Evolutionary conservation across 2,797 vertebrate species (phyloP).

Genomic region (Lagodon rhomboides): DNA sequence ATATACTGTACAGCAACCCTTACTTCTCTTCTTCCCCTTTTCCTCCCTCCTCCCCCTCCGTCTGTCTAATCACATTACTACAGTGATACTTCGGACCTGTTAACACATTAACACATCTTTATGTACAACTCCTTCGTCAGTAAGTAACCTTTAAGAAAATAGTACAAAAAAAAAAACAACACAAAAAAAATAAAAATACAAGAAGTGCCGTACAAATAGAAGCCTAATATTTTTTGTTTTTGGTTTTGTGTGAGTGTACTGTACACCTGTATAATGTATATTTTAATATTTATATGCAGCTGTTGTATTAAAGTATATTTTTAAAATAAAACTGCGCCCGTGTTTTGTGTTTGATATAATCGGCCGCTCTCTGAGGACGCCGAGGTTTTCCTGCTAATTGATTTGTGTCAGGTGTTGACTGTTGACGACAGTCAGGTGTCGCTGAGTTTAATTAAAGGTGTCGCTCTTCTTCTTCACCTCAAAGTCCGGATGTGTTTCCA

Average conservation of each 20-base stretch:
- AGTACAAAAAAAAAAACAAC: constrained; percentile 45
- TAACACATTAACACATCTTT: constrained; percentile 75
- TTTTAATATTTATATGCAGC: constrained; percentile 89
- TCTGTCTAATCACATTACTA: constrained; percentile 63
- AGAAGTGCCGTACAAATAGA: constrained; percentile 87
- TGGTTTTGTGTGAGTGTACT: constrained; percentile 83
- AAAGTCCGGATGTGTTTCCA: constrained; percentile 1
- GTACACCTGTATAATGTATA: constrained; percentile 87
- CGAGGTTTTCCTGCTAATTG: too few species aligned
- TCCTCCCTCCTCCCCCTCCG: background rate
- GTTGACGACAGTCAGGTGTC: background rate
- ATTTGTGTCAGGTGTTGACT: background rate
- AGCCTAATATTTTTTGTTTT: constrained; percentile 83
- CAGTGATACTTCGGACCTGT: constrained; percentile 72
- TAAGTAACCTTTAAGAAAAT: constrained; percentile 75
- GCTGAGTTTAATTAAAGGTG: constrained; percentile 2
- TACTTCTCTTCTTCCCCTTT: constrained; percentile 5
- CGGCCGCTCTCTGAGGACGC: too few species aligned
- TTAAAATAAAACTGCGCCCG: constrained; percentile 75
- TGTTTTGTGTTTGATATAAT: background rate
- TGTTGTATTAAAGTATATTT: constrained; percentile 89
- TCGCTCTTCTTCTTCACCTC: background rate
- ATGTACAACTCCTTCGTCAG: constrained; percentile 76
- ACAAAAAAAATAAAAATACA: constrained; percentile 63
- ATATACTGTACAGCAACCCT: constrained; percentile 76